Base-by-base conservation (phyloP, 2,888 invertebrate genomes). In the Drosophila limbata region DNA sequence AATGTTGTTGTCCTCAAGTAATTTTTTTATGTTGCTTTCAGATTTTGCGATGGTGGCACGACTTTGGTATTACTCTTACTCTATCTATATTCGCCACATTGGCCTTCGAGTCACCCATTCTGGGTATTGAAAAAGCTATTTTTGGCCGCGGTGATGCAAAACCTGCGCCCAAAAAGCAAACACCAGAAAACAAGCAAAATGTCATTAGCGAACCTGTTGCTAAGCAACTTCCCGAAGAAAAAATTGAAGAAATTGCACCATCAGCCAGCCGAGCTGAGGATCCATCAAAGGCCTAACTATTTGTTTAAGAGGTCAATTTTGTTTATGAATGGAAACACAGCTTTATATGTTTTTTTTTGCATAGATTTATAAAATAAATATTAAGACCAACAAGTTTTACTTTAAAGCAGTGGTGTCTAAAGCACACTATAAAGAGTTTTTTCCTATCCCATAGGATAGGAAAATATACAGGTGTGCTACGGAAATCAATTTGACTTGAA, bases 61-160 rank as follows among this genome's bases (percentile, higher is more conserved):
- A 93, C 84, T 92, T 93, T 55, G 89, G 92, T 31, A 83, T 92
- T 9, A 90, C 92, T 10, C 70, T 93, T 44, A 80, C 90, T 3
- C 60, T 92, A 4, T 92, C 93, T 9, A 87, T 92, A 25, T 89
- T 93, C 56, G 93, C 92, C 73, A 92, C 92, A 2, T 76, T 94
- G 63, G 91, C 93, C 15, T 94, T 94, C 70, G 94, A 94, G 80
- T 90, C 93, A 0, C 94, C 94, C 4, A 91, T 93, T 68, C 77
- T 93, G 50, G 91, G 92, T 37, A 89, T 94, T 50, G 93, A 93
- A 73, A 93, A 92, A 76, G 88, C 92, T 10, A 90, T 92, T 33
- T 91, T 92, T 37, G 85, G 86, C 15, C 63, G 64, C 10, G 71
- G 79, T 11, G 45, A 45, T 0, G 1, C 60, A 13, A 85, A 87